phyloP scores from a whole-genome alignment of 2,797 vertebrate species.

The Molossus alvarezi region DNA sequence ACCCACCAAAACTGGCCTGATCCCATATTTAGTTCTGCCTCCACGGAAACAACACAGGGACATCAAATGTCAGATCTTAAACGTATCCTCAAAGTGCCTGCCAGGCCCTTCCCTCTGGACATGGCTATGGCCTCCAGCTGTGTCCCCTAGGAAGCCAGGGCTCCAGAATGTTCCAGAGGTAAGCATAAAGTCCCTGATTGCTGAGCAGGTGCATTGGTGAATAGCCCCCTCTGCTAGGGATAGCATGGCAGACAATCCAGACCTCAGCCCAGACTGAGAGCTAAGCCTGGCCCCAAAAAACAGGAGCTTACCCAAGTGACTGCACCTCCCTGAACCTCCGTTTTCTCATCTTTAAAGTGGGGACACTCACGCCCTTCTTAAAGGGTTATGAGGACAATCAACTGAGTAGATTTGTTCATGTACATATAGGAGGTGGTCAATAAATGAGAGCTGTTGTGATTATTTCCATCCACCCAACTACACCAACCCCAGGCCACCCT shows the following conservation, averaged over 20 bases:
- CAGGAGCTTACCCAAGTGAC: background rate
- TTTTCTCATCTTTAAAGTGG: background rate
- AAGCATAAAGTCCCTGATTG: background rate
- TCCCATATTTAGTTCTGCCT: background rate
- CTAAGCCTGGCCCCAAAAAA: background rate
- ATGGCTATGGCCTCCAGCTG: background rate
- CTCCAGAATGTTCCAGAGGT: background rate
- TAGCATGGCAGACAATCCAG: background rate
- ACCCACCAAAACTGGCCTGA: background rate
- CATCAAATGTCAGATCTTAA: background rate
- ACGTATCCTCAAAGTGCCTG: background rate
- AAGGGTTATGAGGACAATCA: background rate
- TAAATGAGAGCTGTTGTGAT: background rate
- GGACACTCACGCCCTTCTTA: background rate
- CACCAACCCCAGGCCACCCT: background rate
- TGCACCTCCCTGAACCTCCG: background rate
- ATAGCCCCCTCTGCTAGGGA: background rate
- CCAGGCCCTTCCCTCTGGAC: background rate
- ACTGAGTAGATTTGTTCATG: background rate
- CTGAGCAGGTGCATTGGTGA: background rate
- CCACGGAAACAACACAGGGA: background rate
- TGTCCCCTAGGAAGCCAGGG: background rate
- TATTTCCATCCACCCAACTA: background rate
- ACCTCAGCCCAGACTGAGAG: background rate
- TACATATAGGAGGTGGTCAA: background rate